Conservation (phyloP, 2,888 invertebrate genomes). For the Furcula furcula region DNA sequence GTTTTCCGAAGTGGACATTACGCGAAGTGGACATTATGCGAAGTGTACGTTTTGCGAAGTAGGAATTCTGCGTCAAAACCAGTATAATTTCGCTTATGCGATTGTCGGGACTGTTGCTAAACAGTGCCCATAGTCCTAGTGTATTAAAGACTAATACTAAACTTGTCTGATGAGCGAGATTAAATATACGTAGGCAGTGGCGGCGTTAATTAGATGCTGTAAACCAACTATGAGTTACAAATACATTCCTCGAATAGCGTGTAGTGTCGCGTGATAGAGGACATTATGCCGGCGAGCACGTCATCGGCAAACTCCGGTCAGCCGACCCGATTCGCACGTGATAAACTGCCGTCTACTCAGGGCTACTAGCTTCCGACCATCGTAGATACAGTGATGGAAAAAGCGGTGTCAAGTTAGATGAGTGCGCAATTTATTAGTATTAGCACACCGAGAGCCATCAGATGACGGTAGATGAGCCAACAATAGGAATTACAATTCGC, state of each 20-base stretch:
- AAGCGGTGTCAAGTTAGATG: slow-evolving; percentile 1
- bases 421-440: slow-evolving; percentile 1
- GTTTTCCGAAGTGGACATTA: too few relatives aligned
- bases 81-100: too few relatives aligned
- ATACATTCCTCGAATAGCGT: slow-evolving; percentile 56
- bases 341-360: slow-evolving; percentile 45
- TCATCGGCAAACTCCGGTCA: slow-evolving; percentile 48
- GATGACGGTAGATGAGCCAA: too few relatives aligned
- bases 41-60: too few relatives aligned
- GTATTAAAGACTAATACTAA: neutral
- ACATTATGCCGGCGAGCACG: slow-evolving; percentile 63
- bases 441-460: too few relatives aligned
- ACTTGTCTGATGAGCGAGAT: neutral
- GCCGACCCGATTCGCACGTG: slow-evolving; percentile 60
- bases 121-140: neutral
- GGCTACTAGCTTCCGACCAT: slow-evolving; percentile 2
- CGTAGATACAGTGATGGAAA: slow-evolving; percentile 1
- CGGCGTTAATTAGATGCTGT: slow-evolving; percentile 22
- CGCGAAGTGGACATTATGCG: too few relatives aligned
- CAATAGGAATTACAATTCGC: too few relatives aligned
- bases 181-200: slow-evolving; percentile 2
- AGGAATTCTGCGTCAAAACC: too few relatives aligned
- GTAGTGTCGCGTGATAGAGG: slow-evolving; percentile 62
- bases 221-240: slow-evolving; percentile 33
- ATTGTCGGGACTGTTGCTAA: too few relatives aligned